Percentiles rank a stretch among this genome's conserved stretches.
Conservation (phyloP, 2,113 vertebrate species). For the Potamarius usumacintae region DNA sequence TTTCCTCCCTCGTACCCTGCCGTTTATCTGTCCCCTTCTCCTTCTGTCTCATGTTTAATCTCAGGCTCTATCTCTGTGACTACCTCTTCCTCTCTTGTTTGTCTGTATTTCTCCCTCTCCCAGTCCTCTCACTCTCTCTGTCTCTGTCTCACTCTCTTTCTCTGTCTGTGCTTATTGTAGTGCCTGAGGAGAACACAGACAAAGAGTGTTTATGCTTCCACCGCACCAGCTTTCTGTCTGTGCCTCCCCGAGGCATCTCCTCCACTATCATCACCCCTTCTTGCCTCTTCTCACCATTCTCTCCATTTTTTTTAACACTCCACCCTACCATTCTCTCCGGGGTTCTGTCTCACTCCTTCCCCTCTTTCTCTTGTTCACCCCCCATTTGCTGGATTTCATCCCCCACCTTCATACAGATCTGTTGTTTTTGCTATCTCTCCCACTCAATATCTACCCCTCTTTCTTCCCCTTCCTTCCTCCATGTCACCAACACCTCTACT, state of each 20-base stretch:
- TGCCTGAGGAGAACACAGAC: slow-evolving; percentile 54
- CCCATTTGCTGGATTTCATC: slow-evolving; percentile 21
- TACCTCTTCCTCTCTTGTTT: slow-evolving; percentile 29
- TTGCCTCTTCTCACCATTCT: slow-evolving; percentile 57
- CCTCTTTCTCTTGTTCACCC: slow-evolving; percentile 40
- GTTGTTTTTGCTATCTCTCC: slow-evolving; percentile 59
- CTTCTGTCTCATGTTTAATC: slow-evolving; percentile 36
- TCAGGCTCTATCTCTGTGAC: slow-evolving; percentile 40
- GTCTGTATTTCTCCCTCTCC: slow-evolving; percentile 39
- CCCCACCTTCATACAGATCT: slow-evolving; percentile 46
- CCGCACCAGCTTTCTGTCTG: slow-evolving; percentile 50
- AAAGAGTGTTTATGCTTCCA: slow-evolving; percentile 56
- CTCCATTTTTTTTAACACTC: slow-evolving; percentile 35
- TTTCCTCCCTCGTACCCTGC: slow-evolving; percentile 12
- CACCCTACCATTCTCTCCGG: slow-evolving; percentile 43
- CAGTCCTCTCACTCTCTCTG: slow-evolving; percentile 21
- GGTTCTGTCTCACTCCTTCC: slow-evolving; percentile 52
- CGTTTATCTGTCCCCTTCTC: slow-evolving; percentile 34
- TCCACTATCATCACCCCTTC: slow-evolving; percentile 54
- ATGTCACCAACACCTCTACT: slow-evolving; percentile 57
- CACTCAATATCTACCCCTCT: slow-evolving; percentile 56
- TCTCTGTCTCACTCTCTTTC: slow-evolving; percentile 22
- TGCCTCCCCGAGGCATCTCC: slow-evolving; percentile 52
- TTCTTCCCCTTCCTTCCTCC: slow-evolving; percentile 58
- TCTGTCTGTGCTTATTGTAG: slow-evolving; percentile 51